These are phyloP conservation scores for Telmatochromis sp. DNA, from an alignment of 2,113 vertebrate genomes.

Conservation along the genomic window DNA sequence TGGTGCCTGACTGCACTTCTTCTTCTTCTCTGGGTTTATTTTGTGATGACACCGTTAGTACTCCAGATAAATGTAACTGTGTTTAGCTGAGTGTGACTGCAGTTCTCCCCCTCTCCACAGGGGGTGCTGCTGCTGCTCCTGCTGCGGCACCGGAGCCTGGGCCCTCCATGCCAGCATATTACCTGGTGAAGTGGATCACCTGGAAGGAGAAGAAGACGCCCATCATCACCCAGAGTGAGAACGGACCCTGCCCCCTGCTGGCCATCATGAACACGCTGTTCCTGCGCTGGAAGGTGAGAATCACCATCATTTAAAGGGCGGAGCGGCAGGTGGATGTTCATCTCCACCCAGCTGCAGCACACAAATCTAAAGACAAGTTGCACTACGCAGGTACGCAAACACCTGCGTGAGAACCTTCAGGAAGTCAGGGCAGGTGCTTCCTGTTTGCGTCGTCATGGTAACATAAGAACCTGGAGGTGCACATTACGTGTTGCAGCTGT, in stretches of 20 bases:
- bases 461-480: not conserved
- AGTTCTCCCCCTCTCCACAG: slow-evolving; percentile 2
- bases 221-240: slow-evolving; percentile 84
- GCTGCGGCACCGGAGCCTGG: not conserved
- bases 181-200: slow-evolving; percentile 90
- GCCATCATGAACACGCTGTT: slow-evolving; percentile 92
- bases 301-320: not conserved
- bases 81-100: not conserved
- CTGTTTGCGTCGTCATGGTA: not conserved
- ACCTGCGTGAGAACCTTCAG: not conserved
- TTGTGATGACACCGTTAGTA: not conserved
- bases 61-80: not conserved
- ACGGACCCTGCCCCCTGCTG: slow-evolving; percentile 90
- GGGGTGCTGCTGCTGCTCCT: not conserved
- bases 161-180: slow-evolving; percentile 62
- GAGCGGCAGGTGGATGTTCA: not conserved
- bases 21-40: not conserved
- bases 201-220: slow-evolving; percentile 90
- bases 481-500: not conserved
- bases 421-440: not conserved
- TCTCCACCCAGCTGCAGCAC: not conserved
- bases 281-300: slow-evolving; percentile 85
- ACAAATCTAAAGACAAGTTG: not conserved
- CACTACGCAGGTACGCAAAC: not conserved
- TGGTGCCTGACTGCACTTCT: not conserved